Base-by-base conservation (phyloP, 2,888 invertebrate species). In the Drosophila colorata region DNA sequence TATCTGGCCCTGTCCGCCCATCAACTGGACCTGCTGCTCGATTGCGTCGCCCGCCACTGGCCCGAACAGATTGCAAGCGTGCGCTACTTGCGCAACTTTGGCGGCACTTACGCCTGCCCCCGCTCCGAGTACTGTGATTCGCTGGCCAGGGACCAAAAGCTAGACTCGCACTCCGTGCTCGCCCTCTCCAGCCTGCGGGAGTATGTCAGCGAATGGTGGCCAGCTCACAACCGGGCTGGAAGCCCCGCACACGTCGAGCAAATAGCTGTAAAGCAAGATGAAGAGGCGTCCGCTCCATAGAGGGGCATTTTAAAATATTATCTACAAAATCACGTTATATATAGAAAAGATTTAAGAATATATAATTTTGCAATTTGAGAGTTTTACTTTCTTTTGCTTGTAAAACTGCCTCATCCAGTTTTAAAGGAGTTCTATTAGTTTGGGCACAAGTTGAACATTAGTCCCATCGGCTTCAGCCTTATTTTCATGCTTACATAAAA, bases 41-140 rank as follows among this genome's bases (percentile, higher is more conserved):
- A 80, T 13, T 92, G 91, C 61, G 74, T 85, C 2, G 83, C 89
- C 14, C 86, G 89, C 0, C 83, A 91, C 49, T 92, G 88, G 69
- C 80, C 80, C 4, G 69, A 84, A 4, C 72, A 90, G 33, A 40
- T 90, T 31, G 84, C 85, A 2, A 74, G 77, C 61, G 68, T 92
- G 4, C 66, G 81, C 2, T 88, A 90, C 41, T 74, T 92, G 8
- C 86, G 80, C 4, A 69, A 49, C 41, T 88, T 87, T 69, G 92
- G 92, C 11, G 80, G 86, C 5, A 59, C 68, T 35, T 91, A 87
- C 9, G 84, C 86, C 13, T 87, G 86, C 33, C 77, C 88, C 1
- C 65, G 71, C 0, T 63, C 69, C 1, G 79, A 77, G 6, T 92
- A 88, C 69, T 90, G 88, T 43, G 82, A 83, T 4, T 73, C 64